Percentiles rank a stretch among this genome's conserved stretches.
Evolutionary conservation across 2,888 invertebrate genomes (phyloP).

Genomic region (Philonicus albiceps): DNA sequence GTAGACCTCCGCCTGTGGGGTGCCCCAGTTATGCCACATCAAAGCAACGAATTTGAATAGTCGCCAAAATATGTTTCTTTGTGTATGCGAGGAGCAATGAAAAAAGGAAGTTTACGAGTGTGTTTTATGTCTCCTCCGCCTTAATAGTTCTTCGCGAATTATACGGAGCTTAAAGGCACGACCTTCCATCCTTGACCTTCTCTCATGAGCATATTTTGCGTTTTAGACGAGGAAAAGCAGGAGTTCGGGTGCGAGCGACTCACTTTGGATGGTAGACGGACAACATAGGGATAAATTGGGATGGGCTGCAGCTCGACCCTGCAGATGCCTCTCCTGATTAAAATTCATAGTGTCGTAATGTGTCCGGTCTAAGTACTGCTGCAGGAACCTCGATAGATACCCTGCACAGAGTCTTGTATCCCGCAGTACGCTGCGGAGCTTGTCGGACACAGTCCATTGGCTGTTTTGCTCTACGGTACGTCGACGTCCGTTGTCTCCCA

Average conservation of each 20-base stretch:
- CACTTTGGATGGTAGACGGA: neutral
- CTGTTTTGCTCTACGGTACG: neutral
- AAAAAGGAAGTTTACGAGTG: neutral
- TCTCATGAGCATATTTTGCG: neutral
- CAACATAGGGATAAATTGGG: neutral
- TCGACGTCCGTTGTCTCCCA: neutral
- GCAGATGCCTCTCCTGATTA: conserved; percentile 14
- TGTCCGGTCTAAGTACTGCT: neutral
- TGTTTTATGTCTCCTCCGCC: neutral
- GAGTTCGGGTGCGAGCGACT: neutral
- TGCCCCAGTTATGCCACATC: neutral
- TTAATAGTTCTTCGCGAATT: neutral
- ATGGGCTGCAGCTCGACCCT: neutral
- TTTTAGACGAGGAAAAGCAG: neutral
- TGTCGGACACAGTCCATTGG: neutral
- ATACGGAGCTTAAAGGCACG: neutral
- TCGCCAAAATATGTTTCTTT: conserved; percentile 1
- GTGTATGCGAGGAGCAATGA: neutral
- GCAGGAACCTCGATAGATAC: neutral
- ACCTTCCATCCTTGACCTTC: conserved; percentile 14
- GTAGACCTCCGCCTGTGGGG: neutral
- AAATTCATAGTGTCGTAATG: conserved; percentile 28
- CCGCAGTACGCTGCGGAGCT: neutral
- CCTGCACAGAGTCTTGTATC: neutral
- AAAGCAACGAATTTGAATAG: neutral